Evolutionary conservation across 2,888 invertebrate species (phyloP), one percentile per base, ranked within the genome.

Genomic region (Caenorhabditis afra): DNA sequence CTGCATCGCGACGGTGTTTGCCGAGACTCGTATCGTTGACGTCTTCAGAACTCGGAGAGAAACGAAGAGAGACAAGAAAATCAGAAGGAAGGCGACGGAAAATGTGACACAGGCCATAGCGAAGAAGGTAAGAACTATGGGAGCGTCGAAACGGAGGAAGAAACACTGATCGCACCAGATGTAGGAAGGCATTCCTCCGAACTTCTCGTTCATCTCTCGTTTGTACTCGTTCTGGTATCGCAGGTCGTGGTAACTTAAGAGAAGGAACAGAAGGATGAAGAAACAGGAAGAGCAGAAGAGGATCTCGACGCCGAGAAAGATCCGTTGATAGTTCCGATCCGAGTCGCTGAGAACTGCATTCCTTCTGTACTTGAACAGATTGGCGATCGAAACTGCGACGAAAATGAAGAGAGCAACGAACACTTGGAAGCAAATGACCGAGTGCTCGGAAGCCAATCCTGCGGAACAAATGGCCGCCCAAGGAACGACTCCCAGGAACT

Each of bases 91-190:
- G 29, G 1, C 7, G n/a, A 7, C 52, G 16, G 1, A 8, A 14
- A 12, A 14, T 1, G 50, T n/a, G 23, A 50, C 7, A 22, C 1
- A 7, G 35, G 35, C 52, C 10, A n/a, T 2, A 29, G 20, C 11
- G 52, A 52, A 52, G 52, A 52, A 52, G 52, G 29, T 10, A 3
- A 52, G 18, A 29, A 29, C 4, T 14, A 52, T 12, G 16, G 52
- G 14, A 5, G 52, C 3, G n/a, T 52, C 52, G 35, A 52, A 52
- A 14, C 52, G 52, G n/a, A 52, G 12, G 35, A 52, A 52, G 52
- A 52, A 52, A 10, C 52, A 52, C 29, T 52, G 18, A 11, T 52
- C 35, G 35, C 52, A 52, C 52, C 52, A 52, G 16, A 52, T 35
- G 35, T n/a, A 52, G 1, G 1, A 1, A 5, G 52, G 52, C 35